phyloP scores from a whole-genome alignment of 2,797 vertebrate species.

The Ciconia nigra region DNA sequence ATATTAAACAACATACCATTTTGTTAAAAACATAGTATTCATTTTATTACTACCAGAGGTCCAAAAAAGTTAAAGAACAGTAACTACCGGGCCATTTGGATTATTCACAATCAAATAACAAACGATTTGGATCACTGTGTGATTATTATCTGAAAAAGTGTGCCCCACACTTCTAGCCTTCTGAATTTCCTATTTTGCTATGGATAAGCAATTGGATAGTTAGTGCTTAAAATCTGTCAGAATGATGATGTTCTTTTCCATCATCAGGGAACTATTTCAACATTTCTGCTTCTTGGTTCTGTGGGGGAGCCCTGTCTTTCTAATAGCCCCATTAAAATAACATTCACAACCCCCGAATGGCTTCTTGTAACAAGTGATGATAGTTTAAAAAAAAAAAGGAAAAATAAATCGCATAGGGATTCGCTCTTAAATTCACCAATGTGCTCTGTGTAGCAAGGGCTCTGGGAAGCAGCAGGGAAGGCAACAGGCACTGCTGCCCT shows the following conservation, averaged over 20 bases:
- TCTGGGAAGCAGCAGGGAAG: neutral
- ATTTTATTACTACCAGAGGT: neutral
- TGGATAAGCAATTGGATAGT: neutral
- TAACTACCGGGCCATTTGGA: neutral
- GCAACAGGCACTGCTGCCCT: neutral
- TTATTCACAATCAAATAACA: neutral
- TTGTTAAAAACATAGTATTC: neutral
- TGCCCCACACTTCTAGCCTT: neutral
- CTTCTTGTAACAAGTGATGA: neutral
- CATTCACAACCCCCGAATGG: neutral
- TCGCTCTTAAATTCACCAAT: neutral
- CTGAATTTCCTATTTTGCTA: neutral
- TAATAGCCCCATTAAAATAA: neutral
- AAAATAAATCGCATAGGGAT: neutral
- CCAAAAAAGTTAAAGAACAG: neutral
- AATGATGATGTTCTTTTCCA: fast-evolving
- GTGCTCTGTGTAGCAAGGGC: fast-evolving
- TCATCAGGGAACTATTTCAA: neutral
- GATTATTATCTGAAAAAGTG: neutral
- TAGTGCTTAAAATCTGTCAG: neutral
- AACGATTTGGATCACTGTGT: neutral
- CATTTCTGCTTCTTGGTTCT: neutral
- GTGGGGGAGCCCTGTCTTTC: neutral
- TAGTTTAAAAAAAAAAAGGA: neutral
- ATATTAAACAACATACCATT: neutral